Percentiles rank a stretch among this genome's conserved stretches.
Conservation (phyloP, 92 coral and sea anemone species). For the Scolanthus callimorphus region DNA sequence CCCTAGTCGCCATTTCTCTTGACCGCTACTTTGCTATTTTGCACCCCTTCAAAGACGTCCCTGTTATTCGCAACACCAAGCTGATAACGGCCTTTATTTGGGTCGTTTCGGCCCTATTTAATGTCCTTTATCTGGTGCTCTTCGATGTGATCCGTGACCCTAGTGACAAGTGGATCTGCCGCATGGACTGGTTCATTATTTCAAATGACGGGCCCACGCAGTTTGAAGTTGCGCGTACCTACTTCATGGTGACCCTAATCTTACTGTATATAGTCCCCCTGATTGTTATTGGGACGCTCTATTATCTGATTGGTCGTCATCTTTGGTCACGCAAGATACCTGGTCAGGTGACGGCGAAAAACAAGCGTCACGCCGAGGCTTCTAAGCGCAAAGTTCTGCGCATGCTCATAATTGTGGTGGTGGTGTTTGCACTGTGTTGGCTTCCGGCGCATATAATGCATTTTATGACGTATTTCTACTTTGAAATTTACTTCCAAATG, state of each 20-base stretch:
- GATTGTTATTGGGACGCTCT: slow-evolving; percentile 44
- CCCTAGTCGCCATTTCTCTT: slow-evolving; percentile 74
- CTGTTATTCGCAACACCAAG: slow-evolving; percentile 79
- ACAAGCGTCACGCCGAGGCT: slow-evolving; percentile 45
- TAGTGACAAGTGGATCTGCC: slow-evolving; percentile 39
- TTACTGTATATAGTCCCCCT: slow-evolving; percentile 62
- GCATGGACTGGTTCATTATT: slow-evolving; percentile 56
- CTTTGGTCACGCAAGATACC: slow-evolving; percentile 79
- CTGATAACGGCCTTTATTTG: slow-evolving; percentile 64
- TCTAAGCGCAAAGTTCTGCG: slow-evolving; percentile 82
- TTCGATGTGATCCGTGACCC: slow-evolving; percentile 36
- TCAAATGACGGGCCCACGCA: slow-evolving; percentile 16
- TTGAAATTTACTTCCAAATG: slow-evolving; percentile 8
- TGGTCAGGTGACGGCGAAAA: slow-evolving; percentile 53
- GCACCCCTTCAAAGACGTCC: slow-evolving; percentile 71
- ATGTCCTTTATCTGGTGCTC: slow-evolving; percentile 60
- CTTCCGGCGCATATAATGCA: slow-evolving; percentile 77
- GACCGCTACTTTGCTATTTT: slow-evolving; percentile 85
- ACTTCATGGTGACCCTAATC: slow-evolving; percentile 53
- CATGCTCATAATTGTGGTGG: slow-evolving; percentile 75
- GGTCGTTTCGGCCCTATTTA: slow-evolving; percentile 60
- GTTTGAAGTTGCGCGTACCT: slow-evolving; percentile 56
- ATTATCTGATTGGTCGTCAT: slow-evolving; percentile 59
- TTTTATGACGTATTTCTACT: slow-evolving; percentile 34
- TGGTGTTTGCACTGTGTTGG: slow-evolving; percentile 77